A percentile compares a stretch with the other conserved stretches of the same genome.
These are phyloP conservation scores for Chionis minor DNA, from an alignment of 2,113 vertebrate species.

Conservation along the genomic window DNA sequence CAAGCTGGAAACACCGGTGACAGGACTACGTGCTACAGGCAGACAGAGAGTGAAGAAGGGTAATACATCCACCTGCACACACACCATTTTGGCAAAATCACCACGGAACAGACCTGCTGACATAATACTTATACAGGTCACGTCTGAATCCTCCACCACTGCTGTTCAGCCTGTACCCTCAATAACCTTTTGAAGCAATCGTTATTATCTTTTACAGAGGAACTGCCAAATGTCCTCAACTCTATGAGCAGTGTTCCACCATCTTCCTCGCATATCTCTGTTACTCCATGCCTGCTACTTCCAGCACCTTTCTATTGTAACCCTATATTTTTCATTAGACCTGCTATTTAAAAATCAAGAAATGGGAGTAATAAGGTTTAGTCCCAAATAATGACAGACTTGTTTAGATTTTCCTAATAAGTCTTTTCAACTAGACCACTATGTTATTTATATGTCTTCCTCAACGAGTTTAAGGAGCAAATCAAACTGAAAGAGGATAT, in stretches of 20 bases:
- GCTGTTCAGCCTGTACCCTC: background rate
- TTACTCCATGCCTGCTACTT: background rate
- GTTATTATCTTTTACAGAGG: background rate
- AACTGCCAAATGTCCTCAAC: background rate
- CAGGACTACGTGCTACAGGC: background rate
- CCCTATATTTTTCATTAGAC: background rate
- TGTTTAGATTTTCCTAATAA: background rate
- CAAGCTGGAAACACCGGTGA: background rate
- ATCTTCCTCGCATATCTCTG: background rate
- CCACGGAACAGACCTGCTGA: background rate
- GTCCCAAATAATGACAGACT: background rate
- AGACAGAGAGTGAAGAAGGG: background rate
- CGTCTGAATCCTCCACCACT: background rate
- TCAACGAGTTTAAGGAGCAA: background rate
- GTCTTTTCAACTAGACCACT: background rate
- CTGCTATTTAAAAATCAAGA: background rate
- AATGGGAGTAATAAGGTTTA: background rate
- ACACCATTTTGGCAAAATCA: background rate
- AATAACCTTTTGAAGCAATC: background rate
- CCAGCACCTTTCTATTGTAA: background rate
- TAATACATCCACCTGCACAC: background rate
- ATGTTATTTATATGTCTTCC: background rate
- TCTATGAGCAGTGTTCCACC: background rate
- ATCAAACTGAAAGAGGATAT: background rate
- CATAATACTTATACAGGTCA: background rate